phyloP scores from a whole-genome alignment of 2,888 invertebrate genomes.

The Ormyrus nitidulus region DNA sequence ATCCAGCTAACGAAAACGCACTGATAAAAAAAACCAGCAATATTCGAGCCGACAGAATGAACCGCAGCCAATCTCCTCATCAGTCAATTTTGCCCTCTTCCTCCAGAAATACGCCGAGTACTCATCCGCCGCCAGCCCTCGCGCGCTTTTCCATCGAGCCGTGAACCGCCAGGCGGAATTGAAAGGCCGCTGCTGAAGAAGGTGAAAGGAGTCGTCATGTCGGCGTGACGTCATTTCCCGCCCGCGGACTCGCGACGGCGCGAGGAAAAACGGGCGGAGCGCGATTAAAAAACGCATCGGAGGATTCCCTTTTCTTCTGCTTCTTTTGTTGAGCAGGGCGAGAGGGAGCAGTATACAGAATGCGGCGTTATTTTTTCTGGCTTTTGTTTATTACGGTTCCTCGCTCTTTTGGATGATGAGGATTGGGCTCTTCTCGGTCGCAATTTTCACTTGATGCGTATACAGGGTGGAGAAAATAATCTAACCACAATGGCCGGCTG shows the following conservation, averaged over 20 bases:
- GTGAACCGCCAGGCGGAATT: not conserved
- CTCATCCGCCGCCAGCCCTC: not conserved
- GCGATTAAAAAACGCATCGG: conserved; percentile 24
- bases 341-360: no score
- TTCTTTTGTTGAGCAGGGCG: not conserved
- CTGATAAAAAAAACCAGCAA: no score
- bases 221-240: conserved; percentile 47
- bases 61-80: no score
- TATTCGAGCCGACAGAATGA: no score
- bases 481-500: no score
- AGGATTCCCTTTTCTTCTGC: no score
- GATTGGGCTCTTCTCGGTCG: no score
- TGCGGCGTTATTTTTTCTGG: not conserved
- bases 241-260: not conserved
- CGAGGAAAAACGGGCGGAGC: not conserved
- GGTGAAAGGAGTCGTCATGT: not conserved
- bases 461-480: no score
- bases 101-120: not conserved
- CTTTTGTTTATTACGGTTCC: not conserved
- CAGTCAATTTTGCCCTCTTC: no score
- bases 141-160: conserved; percentile 8
- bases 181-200: not conserved
- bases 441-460: no score
- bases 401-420: not conserved
- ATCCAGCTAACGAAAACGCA: no score